phyloP scores from a whole-genome alignment of 2,113 vertebrate species.

The Burhinus oedicnemus region DNA sequence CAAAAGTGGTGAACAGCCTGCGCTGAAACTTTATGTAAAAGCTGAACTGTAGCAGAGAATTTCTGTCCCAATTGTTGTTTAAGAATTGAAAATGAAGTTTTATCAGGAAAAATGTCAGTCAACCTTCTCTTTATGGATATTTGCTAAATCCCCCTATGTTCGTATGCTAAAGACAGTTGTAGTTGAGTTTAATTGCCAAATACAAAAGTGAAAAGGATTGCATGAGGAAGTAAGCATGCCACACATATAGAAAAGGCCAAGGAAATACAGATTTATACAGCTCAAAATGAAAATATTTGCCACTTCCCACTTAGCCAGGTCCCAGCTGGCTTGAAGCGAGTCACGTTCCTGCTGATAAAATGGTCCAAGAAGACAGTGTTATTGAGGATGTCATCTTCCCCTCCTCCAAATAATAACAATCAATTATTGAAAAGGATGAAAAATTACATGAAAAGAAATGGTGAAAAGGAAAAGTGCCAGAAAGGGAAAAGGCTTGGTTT shows the following conservation, averaged over 20 bases:
- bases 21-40: background rate
- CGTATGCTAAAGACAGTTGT: background rate
- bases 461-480: background rate
- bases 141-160: background rate
- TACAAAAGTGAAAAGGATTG: background rate
- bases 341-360: background rate
- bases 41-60: background rate
- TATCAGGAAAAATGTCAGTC: background rate
- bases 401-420: background rate
- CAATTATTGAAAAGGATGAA: background rate
- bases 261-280: slow-evolving; percentile 21
- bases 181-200: background rate
- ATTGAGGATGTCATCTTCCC: background rate
- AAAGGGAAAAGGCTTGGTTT: background rate
- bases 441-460: background rate
- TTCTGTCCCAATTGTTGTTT: background rate
- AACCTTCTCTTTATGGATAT: background rate
- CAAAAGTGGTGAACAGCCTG: background rate
- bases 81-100: background rate
- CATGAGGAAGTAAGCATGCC: background rate
- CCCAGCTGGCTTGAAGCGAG: background rate
- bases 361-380: background rate
- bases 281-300: slow-evolving; percentile 13
- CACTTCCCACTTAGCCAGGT: background rate
- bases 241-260: background rate